Base-by-base conservation (phyloP, 1,140 invertebrate genomes). In the Ephestia elutella region DNA sequence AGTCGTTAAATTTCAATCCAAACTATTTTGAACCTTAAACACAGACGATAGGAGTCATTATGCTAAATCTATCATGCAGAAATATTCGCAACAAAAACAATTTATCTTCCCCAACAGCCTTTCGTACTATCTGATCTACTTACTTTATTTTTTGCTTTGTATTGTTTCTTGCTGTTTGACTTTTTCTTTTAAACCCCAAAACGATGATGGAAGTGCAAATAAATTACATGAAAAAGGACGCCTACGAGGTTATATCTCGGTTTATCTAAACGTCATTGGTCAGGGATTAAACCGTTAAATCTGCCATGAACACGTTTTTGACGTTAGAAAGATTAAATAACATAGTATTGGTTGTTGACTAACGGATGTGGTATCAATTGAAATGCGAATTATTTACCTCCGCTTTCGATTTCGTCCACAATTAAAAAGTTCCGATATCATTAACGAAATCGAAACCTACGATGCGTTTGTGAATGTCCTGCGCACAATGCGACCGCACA, bases 391-490 rank as follows among this genome's bases (percentile, higher is more conserved):
- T 57, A 54, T 62, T 60, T 49, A 56, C 61, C 54, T 65, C 60
- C 51, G 79, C 80, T 87, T 86, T 87, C 83, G 82, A 78, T 87
- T 86, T 86, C 82, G 71, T 75, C 65, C 57, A 51, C 68, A 71
- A 78, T 80, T 75, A 78, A 78, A 82, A 77, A 71, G 65, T 82
- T 77, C 66, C 81, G 82, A 86, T 87, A 87, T 85, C 82, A 81
- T 86, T 80, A 87, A 82, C 77, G 85, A 87, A 87, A 87, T 87
- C 80, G 85, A 87, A 87, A 87, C 83, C 85, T 83, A 77, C 80
- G 79, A 83, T 82, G 75, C 72, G 80, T 85, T 82, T 72, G 71
- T 84, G 80, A 85, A 85, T 83, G 82, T 87, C 82, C 71, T 78
- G 61, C 59, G 19, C 70, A 86, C 78, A 87, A 87, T 82, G 64